A percentile compares a stretch with the other conserved stretches of the same genome.
Conservation (phyloP, 2,113 vertebrate species). For the Poeciliopsis retropinna region DNA sequence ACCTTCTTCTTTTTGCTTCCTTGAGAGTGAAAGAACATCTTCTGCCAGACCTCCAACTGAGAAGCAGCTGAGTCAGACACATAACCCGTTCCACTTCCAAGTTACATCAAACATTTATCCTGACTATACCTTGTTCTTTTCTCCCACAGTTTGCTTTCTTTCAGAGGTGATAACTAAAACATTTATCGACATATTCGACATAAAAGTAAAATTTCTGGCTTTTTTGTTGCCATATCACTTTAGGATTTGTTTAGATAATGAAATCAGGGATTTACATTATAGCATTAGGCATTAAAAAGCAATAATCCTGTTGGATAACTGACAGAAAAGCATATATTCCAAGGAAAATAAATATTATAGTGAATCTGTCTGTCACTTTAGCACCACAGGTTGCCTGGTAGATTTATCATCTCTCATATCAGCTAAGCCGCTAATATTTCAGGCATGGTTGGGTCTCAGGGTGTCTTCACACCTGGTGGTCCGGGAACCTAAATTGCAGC, state of each 20-base stretch:
- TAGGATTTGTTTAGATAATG: background rate
- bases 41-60: background rate
- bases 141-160: background rate
- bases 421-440: background rate
- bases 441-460: background rate
- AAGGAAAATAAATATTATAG: background rate
- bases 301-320: background rate
- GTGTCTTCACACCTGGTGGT: no score
- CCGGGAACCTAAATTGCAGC: no score
- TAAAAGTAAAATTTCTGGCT: background rate
- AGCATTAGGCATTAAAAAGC: background rate
- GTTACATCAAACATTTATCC: background rate
- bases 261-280: background rate
- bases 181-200: background rate
- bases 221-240: background rate
- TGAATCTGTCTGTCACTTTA: constrained; percentile 1
- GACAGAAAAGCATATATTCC: background rate
- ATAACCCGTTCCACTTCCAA: background rate
- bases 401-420: background rate
- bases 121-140: background rate
- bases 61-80: background rate
- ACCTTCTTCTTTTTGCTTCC: background rate
- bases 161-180: background rate
- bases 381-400: background rate
- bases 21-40: background rate